Base-by-base conservation (phyloP, 2,797 vertebrate species). In the Sebastes dallii region DNA sequence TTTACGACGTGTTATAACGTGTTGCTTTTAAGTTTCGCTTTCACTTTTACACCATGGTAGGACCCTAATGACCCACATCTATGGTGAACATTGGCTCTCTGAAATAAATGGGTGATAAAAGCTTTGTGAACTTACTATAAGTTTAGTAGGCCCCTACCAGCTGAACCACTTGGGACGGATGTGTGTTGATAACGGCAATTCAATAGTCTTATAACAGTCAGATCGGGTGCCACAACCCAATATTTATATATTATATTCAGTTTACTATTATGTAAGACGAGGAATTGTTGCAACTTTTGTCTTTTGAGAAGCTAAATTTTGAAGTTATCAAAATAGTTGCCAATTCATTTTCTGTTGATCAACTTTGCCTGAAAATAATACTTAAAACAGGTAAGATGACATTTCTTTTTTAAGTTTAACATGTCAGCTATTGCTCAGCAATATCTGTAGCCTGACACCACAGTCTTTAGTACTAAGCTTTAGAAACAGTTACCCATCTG, bases 401-500 rank as follows among this genome's bases (percentile, higher is more conserved):
- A 1, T 56, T 39, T 12, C 1, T 42, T 42, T 42, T 42, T 16
- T 42, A 42, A 42, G 14, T 42, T 42, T 3, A 42, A 42, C 0
- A 0, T 42, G 0, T 42, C 14, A 42, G 27, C 6, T 59, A 8
- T 14, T 65, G 6, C 29, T 42, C 18, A 24, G 22, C 9, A 27
- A 5, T 6, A 52, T 36, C 12, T 6, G 6, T 3, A 60, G n/a
- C 13, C 18, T 66, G 36, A 56, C 66, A 69, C 25, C 24, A 30
- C 52, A 1, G 60, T 46, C 22, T 72, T 39, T n/a, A 65, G 20
- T 59, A 5, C 18, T 54, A 36, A 66, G 71, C 72, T 52, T 7
- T 6, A 80, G 50, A 68, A 25, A 69, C 29, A 50, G 59, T 58
- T 50, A 75, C 42, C 36, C 39, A 60, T 70, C 29, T 64, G 62